Conservation (phyloP, 2,888 invertebrate species). For the Barypeithes pellucidus region DNA sequence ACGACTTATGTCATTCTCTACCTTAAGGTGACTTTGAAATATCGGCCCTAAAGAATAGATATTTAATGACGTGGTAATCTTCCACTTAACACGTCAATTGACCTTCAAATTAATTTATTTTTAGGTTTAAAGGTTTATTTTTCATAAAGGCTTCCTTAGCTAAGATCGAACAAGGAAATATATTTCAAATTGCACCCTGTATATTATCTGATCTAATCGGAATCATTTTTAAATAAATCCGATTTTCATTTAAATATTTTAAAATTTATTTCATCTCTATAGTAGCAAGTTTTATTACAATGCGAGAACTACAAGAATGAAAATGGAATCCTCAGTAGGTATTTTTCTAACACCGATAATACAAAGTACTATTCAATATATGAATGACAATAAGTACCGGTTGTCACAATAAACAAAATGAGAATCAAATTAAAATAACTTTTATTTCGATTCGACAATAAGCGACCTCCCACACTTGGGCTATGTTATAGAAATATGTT, state of each 20-base stretch:
- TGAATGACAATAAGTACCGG: conserved; percentile 45
- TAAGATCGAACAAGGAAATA: too few species aligned
- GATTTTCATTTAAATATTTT: conserved; percentile 15
- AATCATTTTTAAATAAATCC: neutral
- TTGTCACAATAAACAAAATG: conserved; percentile 50
- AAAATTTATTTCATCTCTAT: conserved; percentile 6
- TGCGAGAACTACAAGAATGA: conserved; percentile 34
- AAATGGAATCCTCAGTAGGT: conserved; percentile 33
- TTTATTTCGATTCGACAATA: conserved; percentile 40
- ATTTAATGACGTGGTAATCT: too few species aligned
- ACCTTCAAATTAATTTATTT: too few species aligned
- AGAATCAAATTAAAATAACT: conserved; percentile 44
- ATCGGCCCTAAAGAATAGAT: too few species aligned
- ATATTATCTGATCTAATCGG: too few species aligned
- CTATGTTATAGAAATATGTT: conserved; percentile 21
- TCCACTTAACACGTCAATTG: too few species aligned
- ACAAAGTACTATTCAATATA: conserved; percentile 32
- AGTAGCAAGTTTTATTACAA: conserved; percentile 32
- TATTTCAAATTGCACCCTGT: too few species aligned
- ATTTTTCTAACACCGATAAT: conserved; percentile 18
- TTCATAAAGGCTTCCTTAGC: too few species aligned
- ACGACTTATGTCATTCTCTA: too few species aligned
- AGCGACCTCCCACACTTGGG: conserved; percentile 42
- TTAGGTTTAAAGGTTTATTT: too few species aligned
- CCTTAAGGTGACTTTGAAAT: too few species aligned